Percentiles rank a stretch among this genome's conserved stretches.
These are phyloP conservation scores for Pantherophis guttatus DNA, from an alignment of 2,113 vertebrate species.

Conservation along the genomic window DNA sequence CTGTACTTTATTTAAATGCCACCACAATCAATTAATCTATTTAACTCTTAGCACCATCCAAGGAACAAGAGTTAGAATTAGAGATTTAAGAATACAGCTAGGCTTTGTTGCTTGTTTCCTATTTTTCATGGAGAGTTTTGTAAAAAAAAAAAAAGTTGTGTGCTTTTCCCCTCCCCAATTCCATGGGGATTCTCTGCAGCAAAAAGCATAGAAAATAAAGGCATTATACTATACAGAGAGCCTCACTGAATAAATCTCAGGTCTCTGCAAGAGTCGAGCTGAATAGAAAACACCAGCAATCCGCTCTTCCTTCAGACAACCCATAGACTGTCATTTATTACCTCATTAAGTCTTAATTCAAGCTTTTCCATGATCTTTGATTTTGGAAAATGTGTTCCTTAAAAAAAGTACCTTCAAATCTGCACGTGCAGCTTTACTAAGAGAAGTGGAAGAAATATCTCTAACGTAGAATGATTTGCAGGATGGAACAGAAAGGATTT, in stretches of 20 bases:
- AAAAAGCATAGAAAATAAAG: not conserved
- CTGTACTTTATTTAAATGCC: not conserved
- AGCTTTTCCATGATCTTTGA: slow-evolving; percentile 13
- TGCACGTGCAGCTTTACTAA: slow-evolving; percentile 41
- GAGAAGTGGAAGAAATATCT: slow-evolving; percentile 34
- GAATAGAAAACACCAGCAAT: not conserved
- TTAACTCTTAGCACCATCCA: not conserved
- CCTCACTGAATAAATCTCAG: not conserved
- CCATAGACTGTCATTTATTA: not conserved
- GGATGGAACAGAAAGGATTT: slow-evolving; percentile 47
- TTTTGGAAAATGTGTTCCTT: slow-evolving; percentile 26
- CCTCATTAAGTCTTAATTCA: not conserved
- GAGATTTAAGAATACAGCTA: not conserved
- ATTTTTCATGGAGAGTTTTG: not conserved
- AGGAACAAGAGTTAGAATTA: not conserved
- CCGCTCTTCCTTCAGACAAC: not conserved
- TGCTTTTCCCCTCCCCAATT: not conserved
- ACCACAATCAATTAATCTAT: not conserved
- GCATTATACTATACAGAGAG: not conserved
- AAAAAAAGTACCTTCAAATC: slow-evolving; percentile 33
- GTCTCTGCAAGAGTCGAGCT: not conserved
- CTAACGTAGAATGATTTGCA: slow-evolving; percentile 34
- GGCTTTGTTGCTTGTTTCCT: not conserved
- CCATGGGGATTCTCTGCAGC: not conserved
- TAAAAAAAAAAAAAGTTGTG: not conserved